phyloP scores from a whole-genome alignment of 2,888 invertebrate species.

The Andrena marginata region DNA sequence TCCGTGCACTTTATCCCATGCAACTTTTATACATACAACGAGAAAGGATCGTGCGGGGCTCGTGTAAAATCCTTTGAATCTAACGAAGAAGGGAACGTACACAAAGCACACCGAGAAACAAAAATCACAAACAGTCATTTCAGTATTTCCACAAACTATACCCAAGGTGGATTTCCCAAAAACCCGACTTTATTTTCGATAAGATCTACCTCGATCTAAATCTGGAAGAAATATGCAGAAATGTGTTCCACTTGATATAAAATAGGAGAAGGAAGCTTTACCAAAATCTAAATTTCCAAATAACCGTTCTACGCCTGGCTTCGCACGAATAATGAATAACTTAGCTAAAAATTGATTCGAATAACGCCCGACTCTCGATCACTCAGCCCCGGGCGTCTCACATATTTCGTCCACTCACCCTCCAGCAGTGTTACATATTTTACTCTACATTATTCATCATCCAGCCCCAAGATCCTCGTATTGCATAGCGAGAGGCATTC shows the following conservation, averaged over 20 bases:
- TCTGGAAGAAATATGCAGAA: not conserved
- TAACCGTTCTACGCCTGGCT: not conserved
- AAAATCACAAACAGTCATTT: not conserved
- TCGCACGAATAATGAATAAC: constrained; percentile 7
- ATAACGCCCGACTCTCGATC: constrained; percentile 25
- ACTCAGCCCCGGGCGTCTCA: not conserved
- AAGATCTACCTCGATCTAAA: not conserved
- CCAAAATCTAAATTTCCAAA: not conserved
- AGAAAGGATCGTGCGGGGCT: constrained; percentile 40
- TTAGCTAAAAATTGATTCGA: constrained; percentile 28
- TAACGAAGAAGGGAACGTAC: not conserved
- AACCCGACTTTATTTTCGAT: not conserved
- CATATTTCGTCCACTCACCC: constrained; percentile 43
- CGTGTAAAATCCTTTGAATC: constrained; percentile 53
- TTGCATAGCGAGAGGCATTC: constrained; percentile 6
- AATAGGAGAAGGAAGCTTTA: not conserved
- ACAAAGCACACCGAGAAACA: not conserved
- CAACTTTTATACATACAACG: constrained; percentile 54
- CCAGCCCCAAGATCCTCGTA: constrained; percentile 12
- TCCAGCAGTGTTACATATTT: constrained; percentile 49
- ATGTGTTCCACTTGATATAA: not conserved
- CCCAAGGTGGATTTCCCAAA: not conserved
- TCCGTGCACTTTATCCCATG: constrained; percentile 33
- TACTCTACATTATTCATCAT: constrained; percentile 52
- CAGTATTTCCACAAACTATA: not conserved